A percentile compares a stretch with the other conserved stretches of the same genome.
These are phyloP conservation scores for Cecidostiba fungosa DNA, from an alignment of 2,888 invertebrate genomes.

Conservation along the genomic window DNA sequence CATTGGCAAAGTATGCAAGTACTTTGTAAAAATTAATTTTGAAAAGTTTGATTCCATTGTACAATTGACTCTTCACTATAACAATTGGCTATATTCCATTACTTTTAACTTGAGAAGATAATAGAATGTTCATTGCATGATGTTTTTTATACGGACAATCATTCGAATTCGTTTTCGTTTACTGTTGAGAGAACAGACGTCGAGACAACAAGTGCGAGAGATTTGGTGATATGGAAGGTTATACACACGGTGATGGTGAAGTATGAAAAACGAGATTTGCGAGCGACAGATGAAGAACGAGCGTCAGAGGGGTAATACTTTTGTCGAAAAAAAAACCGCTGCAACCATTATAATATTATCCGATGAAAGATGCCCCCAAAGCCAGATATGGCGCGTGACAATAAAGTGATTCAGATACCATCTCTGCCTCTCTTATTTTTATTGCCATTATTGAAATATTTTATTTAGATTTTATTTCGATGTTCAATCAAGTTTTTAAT, in stretches of 20 bases:
- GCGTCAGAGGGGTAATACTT: conserved; percentile 53
- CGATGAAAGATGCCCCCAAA: conserved; percentile 78
- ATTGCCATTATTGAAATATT: neutral
- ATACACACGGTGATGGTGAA: neutral
- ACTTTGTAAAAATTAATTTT: too few species aligned
- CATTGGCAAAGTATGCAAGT: neutral
- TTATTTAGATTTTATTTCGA: neutral
- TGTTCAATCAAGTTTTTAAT: neutral
- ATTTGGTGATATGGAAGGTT: conserved; percentile 15
- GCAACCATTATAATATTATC: conserved; percentile 78
- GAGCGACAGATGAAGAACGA: neutral
- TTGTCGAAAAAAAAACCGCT: conserved; percentile 53
- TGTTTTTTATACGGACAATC: conserved; percentile 45
- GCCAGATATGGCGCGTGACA: conserved; percentile 79
- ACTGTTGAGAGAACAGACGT: conserved; percentile 3
- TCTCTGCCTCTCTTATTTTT: neutral
- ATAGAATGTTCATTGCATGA: neutral
- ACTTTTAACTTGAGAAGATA: neutral
- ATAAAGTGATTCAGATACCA: conserved; percentile 78
- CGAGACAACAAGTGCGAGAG: neutral
- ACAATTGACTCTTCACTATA: neutral
- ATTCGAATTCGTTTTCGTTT: conserved; percentile 60
- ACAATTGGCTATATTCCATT: neutral
- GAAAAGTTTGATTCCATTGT: neutral
- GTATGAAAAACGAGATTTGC: conserved; percentile 15